These are phyloP conservation scores for Vidua chalybeata DNA, from an alignment of 2,113 vertebrate species.

Conservation along the genomic window DNA sequence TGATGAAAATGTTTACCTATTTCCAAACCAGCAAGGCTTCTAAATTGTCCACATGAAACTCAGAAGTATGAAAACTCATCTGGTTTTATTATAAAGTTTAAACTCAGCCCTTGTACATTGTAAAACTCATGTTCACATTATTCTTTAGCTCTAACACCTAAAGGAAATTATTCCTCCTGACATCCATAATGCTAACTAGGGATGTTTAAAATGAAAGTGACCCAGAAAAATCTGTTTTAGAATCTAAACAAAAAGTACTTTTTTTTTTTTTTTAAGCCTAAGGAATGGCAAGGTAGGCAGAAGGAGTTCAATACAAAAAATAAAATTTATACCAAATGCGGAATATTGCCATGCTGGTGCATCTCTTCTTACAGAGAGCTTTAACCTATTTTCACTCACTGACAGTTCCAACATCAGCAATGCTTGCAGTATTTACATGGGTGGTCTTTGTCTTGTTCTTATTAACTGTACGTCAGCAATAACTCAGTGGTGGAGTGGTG, in stretches of 20 bases:
- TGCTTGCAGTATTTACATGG: background rate
- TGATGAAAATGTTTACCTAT: background rate
- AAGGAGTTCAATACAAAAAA: background rate
- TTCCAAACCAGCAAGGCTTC: background rate
- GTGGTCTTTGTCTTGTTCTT: conserved; percentile 22
- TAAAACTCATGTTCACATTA: background rate
- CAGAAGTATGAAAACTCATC: background rate
- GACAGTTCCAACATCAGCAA: background rate
- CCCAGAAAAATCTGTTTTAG: background rate
- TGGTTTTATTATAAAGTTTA: background rate
- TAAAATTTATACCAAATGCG: background rate
- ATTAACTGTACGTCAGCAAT: conserved; percentile 9
- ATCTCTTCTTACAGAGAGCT: background rate
- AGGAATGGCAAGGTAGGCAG: background rate
- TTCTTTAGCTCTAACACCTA: background rate
- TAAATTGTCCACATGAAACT: background rate
- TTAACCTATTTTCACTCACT: conserved; percentile 1
- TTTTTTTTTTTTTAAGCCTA: background rate
- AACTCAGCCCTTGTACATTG: background rate
- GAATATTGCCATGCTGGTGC: background rate
- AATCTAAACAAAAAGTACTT: background rate
- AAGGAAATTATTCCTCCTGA: background rate
- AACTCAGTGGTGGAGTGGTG: background rate
- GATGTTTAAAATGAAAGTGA: background rate
- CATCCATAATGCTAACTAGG: rapidly evolving